Evolutionary conservation across 2,797 vertebrate genomes (phyloP), one percentile per base, ranked within the genome.

Genomic region (Poeciliopsis presidionis): DNA sequence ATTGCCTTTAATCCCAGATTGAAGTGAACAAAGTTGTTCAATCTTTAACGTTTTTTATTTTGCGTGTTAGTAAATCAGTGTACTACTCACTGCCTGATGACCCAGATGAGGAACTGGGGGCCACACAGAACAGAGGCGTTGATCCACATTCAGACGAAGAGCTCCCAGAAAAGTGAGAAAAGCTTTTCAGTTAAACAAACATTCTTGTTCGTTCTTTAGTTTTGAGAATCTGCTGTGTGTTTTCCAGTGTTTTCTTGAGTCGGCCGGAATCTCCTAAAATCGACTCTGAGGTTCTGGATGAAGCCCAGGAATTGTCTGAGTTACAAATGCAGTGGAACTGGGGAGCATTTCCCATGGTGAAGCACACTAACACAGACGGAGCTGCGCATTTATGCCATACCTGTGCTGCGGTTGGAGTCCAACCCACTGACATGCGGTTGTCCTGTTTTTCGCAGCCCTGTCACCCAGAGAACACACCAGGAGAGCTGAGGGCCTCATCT

Each of bases 251-350:
- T 49, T 90, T 90, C 6, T 73, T 72, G 7, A 95, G 86, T 57
- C 95, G 90, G 0, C 65, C 90, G 0, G 88, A 94, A 0, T 96
- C 96, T 84, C 96, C 96, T 2, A 98, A 94, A 93, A 99, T 98
- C 20, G 98, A 99, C 92, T 99, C 98, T 0, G 98, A 99, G 91
- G 93, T 99, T 78, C 89, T 97, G 87, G 72, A 97, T 22, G 96
- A 94, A 91, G 70, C 79, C 0, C 93, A 91, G 0, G 96, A 96
- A 81, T 88, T 90, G n/a, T 75, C 92, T 39, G 96, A 96, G 69
- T 96, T 96, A 78, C 95, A 93, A 69, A 91, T 99, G 90, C 95
- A 97, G 87, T 99, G 98, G 98, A 93, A 92, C 92, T 99, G 98
- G 98, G 98, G 98, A 63, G 96, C 89, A 61, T 96, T 99, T 84